Evolutionary conservation across 2,113 vertebrate species (phyloP), one percentile per base, ranked within the genome.

Genomic region (Gopherus evgoodei): DNA sequence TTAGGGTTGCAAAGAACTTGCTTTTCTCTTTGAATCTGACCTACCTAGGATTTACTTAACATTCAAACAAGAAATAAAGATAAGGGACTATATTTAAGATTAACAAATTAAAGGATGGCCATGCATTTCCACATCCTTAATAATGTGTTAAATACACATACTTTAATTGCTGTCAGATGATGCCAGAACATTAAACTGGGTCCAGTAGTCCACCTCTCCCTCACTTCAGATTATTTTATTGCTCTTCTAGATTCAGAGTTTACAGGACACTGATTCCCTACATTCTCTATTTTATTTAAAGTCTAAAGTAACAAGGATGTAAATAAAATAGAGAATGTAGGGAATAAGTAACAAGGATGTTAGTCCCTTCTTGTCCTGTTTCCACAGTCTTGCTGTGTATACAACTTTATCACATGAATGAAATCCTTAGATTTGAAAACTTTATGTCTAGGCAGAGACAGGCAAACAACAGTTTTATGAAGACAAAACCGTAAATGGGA

Each of bases 401-500:
- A 50, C 5, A 42, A 24, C 50, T 83, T 92, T 65, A 49, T 57
- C 88, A 78, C 35, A 89, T 59, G 79, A 80, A 52, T 31, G 4
- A 5, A 12, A 62, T n/a, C 13, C 21, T 52, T 81, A 53, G 50
- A 75, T 83, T n/a, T 86, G 17, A 50, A 90, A 86, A 80, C 44
- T 89, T 88, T 10, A 2, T 29, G 1, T 11, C 14, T 72, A 10
- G 57, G 38, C 22, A 4, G 91, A 42, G 24, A 3, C 53, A 50
- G 81, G 38, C 57, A 78, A 59, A 59, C 24, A 75, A 62, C 44
- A 90, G 78, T 81, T 0, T 0, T 47, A 0, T 11, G 16, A 47
- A 21, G 12, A 12, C 12, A 24, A 0, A 6, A 5, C 62, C 53
- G 78, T 59, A 44, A 0, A 0, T 31, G 49, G 56, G 69, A 88